Evolutionary conservation across 1,140 invertebrate species (phyloP).

Genomic region (Cryptotermes secundus): DNA sequence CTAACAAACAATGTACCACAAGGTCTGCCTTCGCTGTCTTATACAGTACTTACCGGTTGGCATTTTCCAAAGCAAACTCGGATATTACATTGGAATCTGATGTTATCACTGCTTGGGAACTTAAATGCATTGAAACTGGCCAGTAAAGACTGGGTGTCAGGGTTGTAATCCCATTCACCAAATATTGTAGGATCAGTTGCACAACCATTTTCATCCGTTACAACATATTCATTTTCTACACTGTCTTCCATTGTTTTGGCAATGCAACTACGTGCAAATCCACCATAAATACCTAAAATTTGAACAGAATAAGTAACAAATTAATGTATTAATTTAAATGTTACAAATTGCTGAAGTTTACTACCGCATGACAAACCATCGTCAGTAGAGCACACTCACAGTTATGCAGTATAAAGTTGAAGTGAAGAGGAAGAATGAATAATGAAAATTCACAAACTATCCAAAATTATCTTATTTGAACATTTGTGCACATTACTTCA

Average conservation of each 20-base stretch:
- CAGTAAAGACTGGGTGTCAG: constrained; percentile 76
- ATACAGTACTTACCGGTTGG: constrained; percentile 78
- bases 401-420: too few species aligned
- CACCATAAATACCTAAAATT: constrained; percentile 83
- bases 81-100: constrained; percentile 94
- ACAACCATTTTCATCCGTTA: constrained; percentile 92
- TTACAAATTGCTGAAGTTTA: too few species aligned
- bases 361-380: too few species aligned
- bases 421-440: too few species aligned
- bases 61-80: constrained; percentile 93
- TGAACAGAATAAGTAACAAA: constrained; percentile 2
- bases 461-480: too few species aligned
- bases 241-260: constrained; percentile 90
- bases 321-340: neutral
- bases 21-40: constrained; percentile 8
- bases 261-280: constrained; percentile 88
- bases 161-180: constrained; percentile 88
- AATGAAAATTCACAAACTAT: too few species aligned
- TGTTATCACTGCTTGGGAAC: constrained; percentile 92
- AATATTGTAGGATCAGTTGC: constrained; percentile 90
- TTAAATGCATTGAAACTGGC: constrained; percentile 94
- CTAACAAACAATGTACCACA: neutral
- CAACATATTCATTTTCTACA: constrained; percentile 86
- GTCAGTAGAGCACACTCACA: too few species aligned
- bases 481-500: too few species aligned